Conservation (phyloP, 2,888 invertebrate species). For the Encarsia formosa region DNA sequence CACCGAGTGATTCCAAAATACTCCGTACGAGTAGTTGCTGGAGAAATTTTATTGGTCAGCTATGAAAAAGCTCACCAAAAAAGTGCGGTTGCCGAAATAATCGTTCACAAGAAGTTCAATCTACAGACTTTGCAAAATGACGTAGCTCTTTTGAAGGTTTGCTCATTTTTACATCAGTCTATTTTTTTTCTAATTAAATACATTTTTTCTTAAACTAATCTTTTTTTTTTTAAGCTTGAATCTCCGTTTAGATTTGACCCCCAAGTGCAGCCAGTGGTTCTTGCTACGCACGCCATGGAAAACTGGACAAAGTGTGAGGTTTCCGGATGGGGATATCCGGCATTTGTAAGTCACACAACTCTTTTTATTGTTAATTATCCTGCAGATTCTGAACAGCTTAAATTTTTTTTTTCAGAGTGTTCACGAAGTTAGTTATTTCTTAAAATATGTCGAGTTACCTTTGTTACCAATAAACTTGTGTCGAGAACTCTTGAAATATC, state of each 20-base stretch:
- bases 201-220: not conserved
- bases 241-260: constrained; percentile 29
- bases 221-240: constrained; percentile 30
- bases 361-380: not conserved
- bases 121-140: constrained; percentile 34
- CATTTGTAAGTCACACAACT: constrained; percentile 30
- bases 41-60: constrained; percentile 30
- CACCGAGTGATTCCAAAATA: no score
- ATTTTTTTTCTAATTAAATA: not conserved
- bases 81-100: constrained; percentile 27
- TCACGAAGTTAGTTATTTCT: constrained; percentile 27
- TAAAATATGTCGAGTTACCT: constrained; percentile 41
- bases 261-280: constrained; percentile 16
- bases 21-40: constrained; percentile 34
- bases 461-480: constrained; percentile 30
- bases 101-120: constrained; percentile 33
- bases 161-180: not conserved
- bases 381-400: not conserved
- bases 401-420: constrained; percentile 6
- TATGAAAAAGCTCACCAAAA: constrained; percentile 26
- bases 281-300: constrained; percentile 10
- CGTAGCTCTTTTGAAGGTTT: constrained; percentile 38
- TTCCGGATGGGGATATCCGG: constrained; percentile 41
- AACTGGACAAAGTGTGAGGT: constrained; percentile 34
- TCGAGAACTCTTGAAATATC: constrained; percentile 29